Conservation (phyloP, 1,140 invertebrate genomes). For the Drosophila tropicalis region DNA sequence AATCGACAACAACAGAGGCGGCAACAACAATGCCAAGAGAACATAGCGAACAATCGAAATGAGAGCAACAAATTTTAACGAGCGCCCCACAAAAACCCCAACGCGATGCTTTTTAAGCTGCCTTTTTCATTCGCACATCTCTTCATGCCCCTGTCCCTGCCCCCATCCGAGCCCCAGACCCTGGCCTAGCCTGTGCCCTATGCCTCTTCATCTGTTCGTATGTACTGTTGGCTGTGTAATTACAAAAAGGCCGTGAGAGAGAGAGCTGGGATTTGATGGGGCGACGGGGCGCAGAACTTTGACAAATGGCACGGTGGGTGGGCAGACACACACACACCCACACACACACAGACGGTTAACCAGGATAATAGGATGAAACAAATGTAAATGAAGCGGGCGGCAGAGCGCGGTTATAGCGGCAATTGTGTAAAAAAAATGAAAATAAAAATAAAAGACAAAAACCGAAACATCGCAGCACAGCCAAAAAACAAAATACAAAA, state of each 20-base stretch:
- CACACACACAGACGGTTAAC: slow-evolving; percentile 21
- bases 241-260: slow-evolving; percentile 23
- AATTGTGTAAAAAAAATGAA: slow-evolving; percentile 16
- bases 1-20: slow-evolving; percentile 15
- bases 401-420: slow-evolving; percentile 9
- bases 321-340: slow-evolving; percentile 1
- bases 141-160: neutral
- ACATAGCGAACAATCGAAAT: slow-evolving; percentile 22
- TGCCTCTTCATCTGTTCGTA: neutral
- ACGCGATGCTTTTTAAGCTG: slow-evolving; percentile 27
- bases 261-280: slow-evolving; percentile 6
- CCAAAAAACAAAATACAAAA: neutral
- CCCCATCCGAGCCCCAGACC: neutral
- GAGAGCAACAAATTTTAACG: slow-evolving; percentile 33
- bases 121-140: slow-evolving; percentile 17
- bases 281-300: slow-evolving; percentile 21
- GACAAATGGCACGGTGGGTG: slow-evolving; percentile 26
- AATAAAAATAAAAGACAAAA: slow-evolving; percentile 10
- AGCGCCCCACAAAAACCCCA: slow-evolving; percentile 25
- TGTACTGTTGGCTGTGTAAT: slow-evolving; percentile 14
- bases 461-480: slow-evolving; percentile 2
- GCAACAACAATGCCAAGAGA: slow-evolving; percentile 2
- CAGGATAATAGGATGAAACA: slow-evolving; percentile 28
- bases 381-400: slow-evolving; percentile 25
- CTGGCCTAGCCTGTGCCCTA: neutral